Percentiles rank a stretch among this genome's conserved stretches.
Evolutionary conservation across 1,140 invertebrate species (phyloP).

Genomic region (Zaprionus ornatus): DNA sequence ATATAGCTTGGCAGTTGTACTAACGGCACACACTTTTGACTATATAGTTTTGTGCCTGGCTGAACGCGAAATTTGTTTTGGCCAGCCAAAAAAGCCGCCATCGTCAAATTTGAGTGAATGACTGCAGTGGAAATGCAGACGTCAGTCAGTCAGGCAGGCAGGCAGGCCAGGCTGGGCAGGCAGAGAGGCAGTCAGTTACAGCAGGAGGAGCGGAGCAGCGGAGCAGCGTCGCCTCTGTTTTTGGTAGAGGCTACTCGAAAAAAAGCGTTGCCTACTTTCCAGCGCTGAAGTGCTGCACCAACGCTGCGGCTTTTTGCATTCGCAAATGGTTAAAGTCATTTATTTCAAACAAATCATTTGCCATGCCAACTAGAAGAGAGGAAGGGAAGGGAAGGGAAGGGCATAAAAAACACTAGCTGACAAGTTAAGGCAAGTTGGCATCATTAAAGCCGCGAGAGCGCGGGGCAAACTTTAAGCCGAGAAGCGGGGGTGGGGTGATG

Average conservation of each 20-base stretch:
- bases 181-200: background rate
- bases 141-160: conserved; percentile 53
- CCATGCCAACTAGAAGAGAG: conserved; percentile 45
- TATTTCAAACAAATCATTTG: conserved; percentile 78
- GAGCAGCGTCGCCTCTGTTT: background rate
- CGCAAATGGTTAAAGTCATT: conserved; percentile 76
- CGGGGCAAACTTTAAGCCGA: conserved; percentile 11
- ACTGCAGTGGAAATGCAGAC: conserved; percentile 75
- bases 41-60: conserved; percentile 61
- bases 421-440: conserved; percentile 56
- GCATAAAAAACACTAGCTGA: conserved; percentile 39
- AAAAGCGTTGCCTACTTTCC: conserved; percentile 71
- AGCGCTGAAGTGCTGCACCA: conserved; percentile 66
- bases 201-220: background rate
- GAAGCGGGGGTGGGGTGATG: background rate
- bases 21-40: conserved; percentile 17
- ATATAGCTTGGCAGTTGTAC: conserved; percentile 30
- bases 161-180: background rate
- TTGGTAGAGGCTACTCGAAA: conserved; percentile 32
- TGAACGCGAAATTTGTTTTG: conserved; percentile 62
- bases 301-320: conserved; percentile 58
- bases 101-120: conserved; percentile 67
- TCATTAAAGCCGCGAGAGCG: conserved; percentile 29
- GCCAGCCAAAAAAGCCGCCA: conserved; percentile 47
- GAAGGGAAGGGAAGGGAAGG: background rate